A percentile compares a stretch with the other conserved stretches of the same genome.
phyloP scores from a whole-genome alignment of 2,888 invertebrate genomes.

The Ochlodes sylvanus region DNA sequence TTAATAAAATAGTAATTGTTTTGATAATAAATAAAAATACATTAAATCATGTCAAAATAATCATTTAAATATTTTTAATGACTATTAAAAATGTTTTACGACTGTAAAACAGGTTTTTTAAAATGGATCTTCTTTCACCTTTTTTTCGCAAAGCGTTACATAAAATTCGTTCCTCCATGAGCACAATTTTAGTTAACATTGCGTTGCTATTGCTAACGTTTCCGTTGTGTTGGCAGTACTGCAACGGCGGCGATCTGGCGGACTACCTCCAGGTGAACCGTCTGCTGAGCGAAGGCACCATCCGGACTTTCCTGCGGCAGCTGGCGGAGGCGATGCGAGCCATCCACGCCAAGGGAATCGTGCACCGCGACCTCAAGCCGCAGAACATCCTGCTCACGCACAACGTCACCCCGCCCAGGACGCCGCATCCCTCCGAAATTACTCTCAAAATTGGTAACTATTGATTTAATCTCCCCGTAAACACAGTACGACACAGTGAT shows the following conservation, averaged over 20 bases:
- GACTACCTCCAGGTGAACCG: slow-evolving; percentile 98
- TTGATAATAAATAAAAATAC: no score
- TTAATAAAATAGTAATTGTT: no score
- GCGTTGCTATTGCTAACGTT: background rate
- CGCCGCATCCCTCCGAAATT: slow-evolving; percentile 92
- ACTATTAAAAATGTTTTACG: no score
- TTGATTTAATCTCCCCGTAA: background rate
- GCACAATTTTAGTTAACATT: no score
- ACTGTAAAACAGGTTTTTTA: no score
- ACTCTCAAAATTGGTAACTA: slow-evolving; percentile 95
- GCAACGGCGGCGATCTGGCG: slow-evolving; percentile 99
- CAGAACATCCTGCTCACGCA: slow-evolving; percentile 99
- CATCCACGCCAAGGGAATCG: slow-evolving; percentile 98
- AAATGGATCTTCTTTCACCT: no score
- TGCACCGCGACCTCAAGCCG: slow-evolving; percentile 99
- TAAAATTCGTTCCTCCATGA: no score
- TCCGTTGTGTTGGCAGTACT: slow-evolving; percentile 88
- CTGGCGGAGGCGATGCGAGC: slow-evolving; percentile 99
- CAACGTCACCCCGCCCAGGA: slow-evolving; percentile 84
- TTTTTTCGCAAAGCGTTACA: no score
- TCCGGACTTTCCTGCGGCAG: slow-evolving; percentile 96
- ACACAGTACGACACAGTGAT: no score
- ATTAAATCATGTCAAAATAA: no score
- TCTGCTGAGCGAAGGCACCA: slow-evolving; percentile 98
- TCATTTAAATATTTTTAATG: no score